These are phyloP conservation scores for Stichodactyla helianthus DNA, from an alignment of 64 coral and sea anemone genomes.

Conservation along the genomic window DNA sequence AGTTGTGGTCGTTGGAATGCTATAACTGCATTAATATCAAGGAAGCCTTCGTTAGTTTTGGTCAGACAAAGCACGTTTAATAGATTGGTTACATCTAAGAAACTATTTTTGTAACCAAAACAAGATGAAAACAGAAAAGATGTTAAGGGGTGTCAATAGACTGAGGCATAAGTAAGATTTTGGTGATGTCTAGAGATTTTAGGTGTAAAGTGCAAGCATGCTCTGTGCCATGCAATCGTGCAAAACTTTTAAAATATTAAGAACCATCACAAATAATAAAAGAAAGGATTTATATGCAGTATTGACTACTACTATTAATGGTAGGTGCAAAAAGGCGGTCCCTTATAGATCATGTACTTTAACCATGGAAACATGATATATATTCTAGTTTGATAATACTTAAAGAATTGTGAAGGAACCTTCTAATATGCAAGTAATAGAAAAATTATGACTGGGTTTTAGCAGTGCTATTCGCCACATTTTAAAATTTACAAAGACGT, in stretches of 20 bases:
- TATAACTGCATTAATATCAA: no score
- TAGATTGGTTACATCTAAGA: no score
- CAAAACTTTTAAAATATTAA: not conserved
- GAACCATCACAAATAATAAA: not conserved
- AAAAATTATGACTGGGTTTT: no score
- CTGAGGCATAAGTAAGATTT: not conserved
- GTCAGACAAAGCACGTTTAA: no score
- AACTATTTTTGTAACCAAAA: not conserved
- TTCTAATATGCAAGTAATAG: no score
- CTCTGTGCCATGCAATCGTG: not conserved
- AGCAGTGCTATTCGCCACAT: no score
- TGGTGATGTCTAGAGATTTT: not conserved
- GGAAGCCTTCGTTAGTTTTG: no score
- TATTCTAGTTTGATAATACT: no score
- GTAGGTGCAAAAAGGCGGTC: not conserved
- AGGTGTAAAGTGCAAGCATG: not conserved
- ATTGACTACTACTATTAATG: conserved; percentile 4
- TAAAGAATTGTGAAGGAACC: no score
- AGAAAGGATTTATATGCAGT: not conserved
- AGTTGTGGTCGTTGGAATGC: no score
- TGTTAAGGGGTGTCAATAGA: not conserved
- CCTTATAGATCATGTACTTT: not conserved
- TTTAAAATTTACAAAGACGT: no score
- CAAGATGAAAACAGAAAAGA: not conserved
- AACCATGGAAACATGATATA: not conserved